Base-by-base conservation (phyloP, 2,113 vertebrate genomes). In the Ochotona curzoniae region DNA sequence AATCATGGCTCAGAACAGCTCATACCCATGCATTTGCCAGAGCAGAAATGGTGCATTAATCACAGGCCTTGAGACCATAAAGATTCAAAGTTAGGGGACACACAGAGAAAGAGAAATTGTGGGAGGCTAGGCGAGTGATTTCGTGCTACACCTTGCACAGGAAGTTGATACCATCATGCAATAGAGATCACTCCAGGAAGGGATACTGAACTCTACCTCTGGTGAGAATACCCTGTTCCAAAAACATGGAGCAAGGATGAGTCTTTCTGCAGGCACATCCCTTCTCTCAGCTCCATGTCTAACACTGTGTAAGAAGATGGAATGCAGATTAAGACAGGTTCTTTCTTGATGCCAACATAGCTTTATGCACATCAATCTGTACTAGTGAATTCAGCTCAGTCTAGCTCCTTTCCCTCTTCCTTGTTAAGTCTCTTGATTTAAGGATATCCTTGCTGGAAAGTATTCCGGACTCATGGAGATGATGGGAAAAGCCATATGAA, bases 1-100 rank as follows among this genome's bases (percentile, higher is more conserved):
- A 97, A 96, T 96, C 94, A 95, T 64, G 93, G 96, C 93, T 97
- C 96, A 96, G 93, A 96, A 95, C 84, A 96, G 84, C 54, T 95
- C 66, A 92, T 20, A 94, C 54, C 63, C 97, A 98, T 97, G 97
- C 96, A 97, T 0, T 82, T 95, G 57, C 85, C 60, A 91, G 90
- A 89, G 35, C 85, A 85, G 81, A 83, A 91, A 83, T 69, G 61
- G 73, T 79, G 61, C 23, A 30, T 14, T 54, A 91, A 66, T 63
- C 96, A 81, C 57, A 93, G 75, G 71, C 49, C 75, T 95, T n/a
- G 73, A 91, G 89, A 91, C 66, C 73, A 30, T 51, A 70, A 95
- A 92, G 10, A 96, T 81, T 67, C 83, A 93, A 81, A 80, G 64
- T 82, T 23, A 67, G 0, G 0, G 86, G 74, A 79, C 61, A 84